Base-by-base conservation (phyloP, 2,797 vertebrate genomes). In the Mormyrops attenuatus region DNA sequence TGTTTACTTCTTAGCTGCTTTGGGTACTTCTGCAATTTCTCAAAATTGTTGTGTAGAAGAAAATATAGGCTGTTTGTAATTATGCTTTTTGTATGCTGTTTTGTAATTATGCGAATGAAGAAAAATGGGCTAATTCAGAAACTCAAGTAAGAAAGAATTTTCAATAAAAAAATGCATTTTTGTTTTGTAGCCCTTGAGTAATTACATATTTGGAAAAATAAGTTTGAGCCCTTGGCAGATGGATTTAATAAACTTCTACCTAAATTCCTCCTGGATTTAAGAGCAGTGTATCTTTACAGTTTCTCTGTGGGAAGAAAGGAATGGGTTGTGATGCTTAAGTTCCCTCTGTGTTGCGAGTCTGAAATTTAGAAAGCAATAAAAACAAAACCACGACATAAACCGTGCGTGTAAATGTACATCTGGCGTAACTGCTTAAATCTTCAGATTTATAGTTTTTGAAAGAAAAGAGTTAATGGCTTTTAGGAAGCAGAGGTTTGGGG, bases 171-270 rank as follows among this genome's bases (percentile, higher is more conserved):
- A 30, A n/a, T 22, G 82, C 22, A 85, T 85, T 85, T 52, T 52
- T 85, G 20, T 47, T 80, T 80, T 44, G 66, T 73, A 3, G 30
- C 66, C 30, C 66, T 80, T 80, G 73, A 80, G 73, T 80, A 80
- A n/a, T 41, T 80, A 50, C 44, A 30, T 86, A 85, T 50, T 22
- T 85, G 47, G 9, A 52, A 53, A 86, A 85, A 88, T 66, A 53
- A 47, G 57, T 63, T 26, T 9, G 30, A 17, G 69, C 73, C 17
- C 55, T 55, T 60, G 73, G 69, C 50, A 82, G 47, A 17, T 30
- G 9, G 73, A 80, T 89, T 53, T 84, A 89, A 82, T 89, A 20
- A 89, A 89, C 26, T 57, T 38, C 50, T 11, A 55, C 50, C 30
- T n/a, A 53, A 66, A 63, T 88, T 38, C 50, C 85, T 87, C 22